phyloP scores from a whole-genome alignment of 2,797 vertebrate species.

The Urosaurus nigricauda region DNA sequence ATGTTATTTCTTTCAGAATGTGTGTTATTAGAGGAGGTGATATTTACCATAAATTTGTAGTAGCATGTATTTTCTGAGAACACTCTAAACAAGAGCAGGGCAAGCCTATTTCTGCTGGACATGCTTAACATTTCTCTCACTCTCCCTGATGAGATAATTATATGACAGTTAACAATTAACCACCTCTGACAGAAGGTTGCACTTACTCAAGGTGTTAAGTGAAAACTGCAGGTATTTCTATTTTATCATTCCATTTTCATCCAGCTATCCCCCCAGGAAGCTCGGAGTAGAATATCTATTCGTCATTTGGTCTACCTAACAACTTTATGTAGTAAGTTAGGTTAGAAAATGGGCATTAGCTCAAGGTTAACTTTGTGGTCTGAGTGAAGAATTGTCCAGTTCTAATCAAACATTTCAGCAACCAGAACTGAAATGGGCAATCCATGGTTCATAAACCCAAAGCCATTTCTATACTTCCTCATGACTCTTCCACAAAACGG shows the following conservation, averaged over 20 bases:
- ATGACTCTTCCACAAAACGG: no score
- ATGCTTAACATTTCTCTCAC: background rate
- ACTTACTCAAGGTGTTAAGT: background rate
- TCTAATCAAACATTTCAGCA: background rate
- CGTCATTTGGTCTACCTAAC: background rate
- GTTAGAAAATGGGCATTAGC: background rate
- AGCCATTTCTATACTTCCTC: background rate
- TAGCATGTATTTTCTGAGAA: no score
- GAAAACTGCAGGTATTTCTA: background rate
- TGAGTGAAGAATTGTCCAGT: background rate
- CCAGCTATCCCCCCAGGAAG: background rate
- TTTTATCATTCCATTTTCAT: background rate
- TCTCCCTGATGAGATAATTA: background rate
- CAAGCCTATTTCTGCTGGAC: background rate
- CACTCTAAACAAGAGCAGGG: background rate
- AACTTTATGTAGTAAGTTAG: background rate
- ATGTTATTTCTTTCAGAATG: background rate
- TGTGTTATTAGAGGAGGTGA: background rate
- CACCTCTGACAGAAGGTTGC: background rate
- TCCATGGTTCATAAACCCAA: background rate
- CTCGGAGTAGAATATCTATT: background rate
- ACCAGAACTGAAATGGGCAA: background rate
- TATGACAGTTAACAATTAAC: background rate
- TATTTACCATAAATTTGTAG: no score
- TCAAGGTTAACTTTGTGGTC: background rate